Evolutionary conservation across 2,797 vertebrate genomes (phyloP), one percentile per base, ranked within the genome.

Genomic region (Pyrocephalus nanus): DNA sequence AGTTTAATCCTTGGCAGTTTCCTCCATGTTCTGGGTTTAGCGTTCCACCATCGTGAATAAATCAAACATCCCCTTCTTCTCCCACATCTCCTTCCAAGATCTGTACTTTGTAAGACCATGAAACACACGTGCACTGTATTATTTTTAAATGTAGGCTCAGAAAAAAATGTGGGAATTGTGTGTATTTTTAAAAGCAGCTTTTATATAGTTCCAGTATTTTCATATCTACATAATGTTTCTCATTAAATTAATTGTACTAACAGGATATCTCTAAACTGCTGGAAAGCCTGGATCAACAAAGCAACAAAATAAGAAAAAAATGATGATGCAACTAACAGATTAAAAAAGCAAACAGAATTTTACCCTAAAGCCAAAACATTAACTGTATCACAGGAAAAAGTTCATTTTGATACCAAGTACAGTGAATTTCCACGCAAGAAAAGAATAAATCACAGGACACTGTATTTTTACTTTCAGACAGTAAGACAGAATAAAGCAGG

Each of bases 221-320:
- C 58, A 64, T 12, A 96, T 64, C 83, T 40, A 81, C 65, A 22
- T 71, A 86, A 61, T 87, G 90, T 85, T 74, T 79, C 90, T 84
- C 50, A 86, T 92, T 86, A 95, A 62, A 86, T 86, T 81, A 95
- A 75, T 88, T 88, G 94, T 64, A 77, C 57, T 69, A 85, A 93
- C 67, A 84, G 67, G 43, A 29, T 65, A 53, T 29, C 87, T 89
- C 42, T 76, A 74, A 71, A 88, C 42, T n/a, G 78, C 60, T 96
- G 77, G 60, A 70, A 96, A 96, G 55, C 57, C 73, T 62, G 72
- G 43, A 74, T 42, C 69, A 85, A 92, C 58, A 89, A 93, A 69
- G 38, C 71, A 96, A 85, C 34, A 94, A 85, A 94, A 79, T n/a
- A 48, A 72, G 54, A 47, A 66, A 64, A 88, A 32, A 50, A 53